A percentile compares a stretch with the other conserved stretches of the same genome.
Conservation (phyloP, 2,113 vertebrate species). For the Astatoreochromis straeleni region DNA sequence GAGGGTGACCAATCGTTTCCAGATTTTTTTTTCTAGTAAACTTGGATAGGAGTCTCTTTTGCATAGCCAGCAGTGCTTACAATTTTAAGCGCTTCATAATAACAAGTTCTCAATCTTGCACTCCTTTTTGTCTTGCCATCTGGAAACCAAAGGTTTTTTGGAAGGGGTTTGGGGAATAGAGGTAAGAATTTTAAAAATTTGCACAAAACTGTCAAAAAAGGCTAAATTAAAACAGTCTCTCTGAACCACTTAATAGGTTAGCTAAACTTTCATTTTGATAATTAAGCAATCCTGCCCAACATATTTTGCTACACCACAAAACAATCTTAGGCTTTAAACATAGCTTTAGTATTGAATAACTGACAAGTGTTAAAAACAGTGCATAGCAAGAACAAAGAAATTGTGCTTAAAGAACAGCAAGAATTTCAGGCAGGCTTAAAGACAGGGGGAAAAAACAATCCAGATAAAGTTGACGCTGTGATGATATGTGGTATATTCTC, state of each 20-base stretch:
- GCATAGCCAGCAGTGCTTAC: background rate
- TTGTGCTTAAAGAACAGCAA: background rate
- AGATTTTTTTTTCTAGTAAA: slow-evolving; percentile 19
- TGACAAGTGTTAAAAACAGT: background rate
- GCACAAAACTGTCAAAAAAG: background rate
- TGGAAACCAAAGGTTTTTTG: slow-evolving; percentile 42
- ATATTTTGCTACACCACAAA: background rate
- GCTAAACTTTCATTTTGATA: background rate
- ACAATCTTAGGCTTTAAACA: background rate
- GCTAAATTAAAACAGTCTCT: background rate
- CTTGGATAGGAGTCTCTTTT: background rate
- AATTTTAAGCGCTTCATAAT: background rate
- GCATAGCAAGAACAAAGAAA: background rate
- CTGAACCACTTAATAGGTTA: background rate
- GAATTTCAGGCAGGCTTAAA: background rate
- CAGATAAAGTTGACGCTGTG: background rate
- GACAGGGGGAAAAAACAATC: background rate
- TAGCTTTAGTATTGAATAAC: background rate
- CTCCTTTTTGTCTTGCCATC: slow-evolving; percentile 3
- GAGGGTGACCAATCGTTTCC: slow-evolving; percentile 37
- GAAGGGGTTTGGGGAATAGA: background rate
- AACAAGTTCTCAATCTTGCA: background rate
- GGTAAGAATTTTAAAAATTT: background rate
- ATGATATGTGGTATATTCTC: background rate
- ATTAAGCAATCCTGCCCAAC: background rate